Conservation (phyloP, 2,888 invertebrate species). For the Dorcus parallelipipedus region DNA sequence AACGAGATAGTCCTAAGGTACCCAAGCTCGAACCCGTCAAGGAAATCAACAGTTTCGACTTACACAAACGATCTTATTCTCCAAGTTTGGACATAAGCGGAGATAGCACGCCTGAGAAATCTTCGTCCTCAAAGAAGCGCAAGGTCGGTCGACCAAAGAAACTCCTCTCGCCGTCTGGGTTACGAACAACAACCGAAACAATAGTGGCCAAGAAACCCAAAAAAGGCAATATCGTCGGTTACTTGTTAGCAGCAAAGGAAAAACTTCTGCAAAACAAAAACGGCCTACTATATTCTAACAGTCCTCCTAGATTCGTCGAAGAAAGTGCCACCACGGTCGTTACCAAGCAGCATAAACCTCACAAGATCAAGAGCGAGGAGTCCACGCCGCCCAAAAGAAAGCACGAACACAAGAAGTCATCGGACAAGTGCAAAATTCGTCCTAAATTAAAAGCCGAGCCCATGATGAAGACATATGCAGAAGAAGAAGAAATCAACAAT, state of each 20-base stretch:
- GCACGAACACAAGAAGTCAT: conserved; percentile 22
- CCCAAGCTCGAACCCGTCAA: conserved; percentile 11
- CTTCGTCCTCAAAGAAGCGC: conserved; percentile 65
- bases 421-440: conserved; percentile 56
- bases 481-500: conserved; percentile 52
- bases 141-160: conserved; percentile 81
- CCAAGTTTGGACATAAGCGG: conserved; percentile 30
- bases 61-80: conserved; percentile 17
- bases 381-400: conserved; percentile 24
- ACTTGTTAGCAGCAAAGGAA: conserved; percentile 62
- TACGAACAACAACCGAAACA: conserved; percentile 68
- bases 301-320: conserved; percentile 52
- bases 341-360: conserved; percentile 32
- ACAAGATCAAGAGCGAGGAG: conserved; percentile 35
- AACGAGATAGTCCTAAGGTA: conserved; percentile 9
- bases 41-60: neutral
- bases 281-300: conserved; percentile 53
- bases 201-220: conserved; percentile 80
- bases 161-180: conserved; percentile 53
- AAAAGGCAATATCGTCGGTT: conserved; percentile 64
- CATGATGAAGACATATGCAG: conserved; percentile 59
- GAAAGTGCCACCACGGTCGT: conserved; percentile 33
- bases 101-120: conserved; percentile 33
- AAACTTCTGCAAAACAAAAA: conserved; percentile 51
- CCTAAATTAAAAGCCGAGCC: conserved; percentile 72